Base-by-base conservation (phyloP, 2,888 invertebrate genomes). In the Quadroppia sp. region DNA sequence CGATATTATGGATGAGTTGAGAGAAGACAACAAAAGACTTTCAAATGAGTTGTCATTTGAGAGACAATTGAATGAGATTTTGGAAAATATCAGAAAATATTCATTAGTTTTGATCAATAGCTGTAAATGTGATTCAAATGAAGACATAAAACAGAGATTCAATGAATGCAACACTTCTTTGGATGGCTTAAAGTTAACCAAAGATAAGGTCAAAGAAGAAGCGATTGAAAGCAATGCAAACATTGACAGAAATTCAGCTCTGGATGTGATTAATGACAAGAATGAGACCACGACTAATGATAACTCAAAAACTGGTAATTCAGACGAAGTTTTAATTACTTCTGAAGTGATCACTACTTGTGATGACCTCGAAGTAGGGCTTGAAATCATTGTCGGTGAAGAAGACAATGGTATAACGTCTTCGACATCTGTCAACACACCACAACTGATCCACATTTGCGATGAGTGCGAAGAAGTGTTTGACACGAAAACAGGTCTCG, bases 1-100 rank as follows among this genome's bases (percentile, higher is more conserved):
- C 61, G 61, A 64, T 40, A 40, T 64, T 11, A 36, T 64, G 15
- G 61, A 36, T 40, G 61, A 64, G 20, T 64, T 64, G 61, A 36
- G 23, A 7, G 61, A 64, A 36, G 61, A 64, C 32, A 64, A 64
- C 23, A 11, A 40, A n/a, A 32, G 61, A 64, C 20, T 64, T n/a
- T 4, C 9, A 0, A 23, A n/a, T 36, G 61, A 64, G 9, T 64
- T 64, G 36, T 32, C 1, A 36, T 64, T 36, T 40, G 61, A 64
- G 20, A 13, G 20, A 17, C 6, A 40, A 9, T 64, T 64, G 61
- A 64, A 32, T 64, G 11, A n/a, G n/a, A 40, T 64, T 36, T 36
- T 64, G 20, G 61, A 64, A n/a, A 64, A n/a, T 64, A 64, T 64
- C 3, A 32, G 32, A 36, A 32, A 40, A 4, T 32, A 64, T 64